These are phyloP conservation scores for Brachyhypopomus gauderio DNA, from an alignment of 2,113 vertebrate genomes.

Conservation along the genomic window DNA sequence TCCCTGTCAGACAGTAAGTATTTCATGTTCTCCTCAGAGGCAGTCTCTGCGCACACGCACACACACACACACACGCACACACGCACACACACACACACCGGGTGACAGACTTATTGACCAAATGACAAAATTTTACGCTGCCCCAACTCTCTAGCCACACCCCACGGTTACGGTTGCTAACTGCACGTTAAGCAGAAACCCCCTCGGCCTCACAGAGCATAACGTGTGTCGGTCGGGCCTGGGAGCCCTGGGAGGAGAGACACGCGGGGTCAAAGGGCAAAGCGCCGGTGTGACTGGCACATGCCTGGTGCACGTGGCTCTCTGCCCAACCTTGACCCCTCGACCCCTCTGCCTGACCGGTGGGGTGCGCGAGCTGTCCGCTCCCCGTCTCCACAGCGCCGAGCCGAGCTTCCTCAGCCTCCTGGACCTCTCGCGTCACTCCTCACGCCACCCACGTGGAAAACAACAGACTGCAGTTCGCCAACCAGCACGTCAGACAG, in stretches of 20 bases:
- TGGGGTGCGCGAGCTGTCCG: not conserved
- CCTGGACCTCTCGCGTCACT: slow-evolving; percentile 2
- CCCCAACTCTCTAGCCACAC: not conserved
- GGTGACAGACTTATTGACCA: slow-evolving; percentile 43
- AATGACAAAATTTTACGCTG: slow-evolving; percentile 33
- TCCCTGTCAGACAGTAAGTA: slow-evolving; percentile 3
- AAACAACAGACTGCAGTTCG: slow-evolving; percentile 37
- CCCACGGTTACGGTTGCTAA: not conserved
- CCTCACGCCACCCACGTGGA: slow-evolving; percentile 9
- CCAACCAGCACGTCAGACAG: slow-evolving; percentile 35
- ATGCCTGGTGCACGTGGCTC: slow-evolving; percentile 5
- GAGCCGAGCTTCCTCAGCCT: slow-evolving; percentile 12
- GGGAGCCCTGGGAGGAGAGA: slow-evolving; percentile 14
- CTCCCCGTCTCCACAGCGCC: not conserved
- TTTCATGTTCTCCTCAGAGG: slow-evolving; percentile 17
- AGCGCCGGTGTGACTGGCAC: slow-evolving; percentile 64
- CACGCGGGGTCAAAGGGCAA: slow-evolving; percentile 51
- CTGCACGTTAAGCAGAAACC: slow-evolving; percentile 1
- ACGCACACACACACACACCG: not conserved
- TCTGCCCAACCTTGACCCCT: not conserved
- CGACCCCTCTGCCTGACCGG: no score
- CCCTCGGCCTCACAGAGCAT: not conserved
- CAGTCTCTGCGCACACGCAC: slow-evolving; percentile 13
- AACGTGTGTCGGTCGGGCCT: slow-evolving; percentile 41
- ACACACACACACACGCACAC: not conserved